A percentile compares a stretch with the other conserved stretches of the same genome.
phyloP scores from a whole-genome alignment of 1,140 invertebrate species.

The Cydia fagiglandana region DNA sequence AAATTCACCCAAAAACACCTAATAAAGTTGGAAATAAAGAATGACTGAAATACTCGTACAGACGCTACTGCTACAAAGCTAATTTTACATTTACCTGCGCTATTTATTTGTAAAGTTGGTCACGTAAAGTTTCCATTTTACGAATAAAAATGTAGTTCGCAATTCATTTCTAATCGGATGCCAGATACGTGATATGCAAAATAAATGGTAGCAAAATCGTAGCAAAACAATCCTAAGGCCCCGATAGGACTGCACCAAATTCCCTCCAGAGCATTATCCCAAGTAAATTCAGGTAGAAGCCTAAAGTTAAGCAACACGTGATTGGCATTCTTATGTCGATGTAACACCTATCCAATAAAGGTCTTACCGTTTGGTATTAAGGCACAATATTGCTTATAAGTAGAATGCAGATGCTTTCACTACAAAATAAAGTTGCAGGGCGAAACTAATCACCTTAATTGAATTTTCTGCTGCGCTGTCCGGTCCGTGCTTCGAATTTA shows the following conservation, averaged over 20 bases:
- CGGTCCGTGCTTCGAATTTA: constrained; percentile 54
- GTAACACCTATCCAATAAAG: constrained; percentile 10
- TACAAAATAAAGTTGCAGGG: constrained; percentile 43
- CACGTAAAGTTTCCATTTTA: constrained; percentile 13
- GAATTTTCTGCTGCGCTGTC: constrained; percentile 54
- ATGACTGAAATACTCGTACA: constrained; percentile 8
- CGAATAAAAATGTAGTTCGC: neutral
- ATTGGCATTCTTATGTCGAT: constrained; percentile 45
- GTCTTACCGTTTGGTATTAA: constrained; percentile 35
- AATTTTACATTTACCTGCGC: constrained; percentile 16
- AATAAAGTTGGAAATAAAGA: constrained; percentile 10
- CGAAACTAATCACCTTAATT: constrained; percentile 61
- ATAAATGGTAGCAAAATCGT: neutral
- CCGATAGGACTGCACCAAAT: constrained; percentile 33
- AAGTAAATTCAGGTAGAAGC: constrained; percentile 47
- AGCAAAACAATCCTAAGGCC: constrained; percentile 1
- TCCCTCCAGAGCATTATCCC: constrained; percentile 40
- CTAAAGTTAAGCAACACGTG: constrained; percentile 50
- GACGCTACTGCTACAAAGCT: neutral
- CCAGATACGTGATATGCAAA: constrained; percentile 17
- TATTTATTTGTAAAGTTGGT: constrained; percentile 9
- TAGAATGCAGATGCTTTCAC: constrained; percentile 41
- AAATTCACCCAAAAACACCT: neutral
- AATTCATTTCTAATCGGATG: constrained; percentile 27
- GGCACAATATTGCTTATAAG: constrained; percentile 38